These are phyloP conservation scores for Hypotaenidia philippensis DNA, from an alignment of 2,797 vertebrate genomes.

Conservation along the genomic window DNA sequence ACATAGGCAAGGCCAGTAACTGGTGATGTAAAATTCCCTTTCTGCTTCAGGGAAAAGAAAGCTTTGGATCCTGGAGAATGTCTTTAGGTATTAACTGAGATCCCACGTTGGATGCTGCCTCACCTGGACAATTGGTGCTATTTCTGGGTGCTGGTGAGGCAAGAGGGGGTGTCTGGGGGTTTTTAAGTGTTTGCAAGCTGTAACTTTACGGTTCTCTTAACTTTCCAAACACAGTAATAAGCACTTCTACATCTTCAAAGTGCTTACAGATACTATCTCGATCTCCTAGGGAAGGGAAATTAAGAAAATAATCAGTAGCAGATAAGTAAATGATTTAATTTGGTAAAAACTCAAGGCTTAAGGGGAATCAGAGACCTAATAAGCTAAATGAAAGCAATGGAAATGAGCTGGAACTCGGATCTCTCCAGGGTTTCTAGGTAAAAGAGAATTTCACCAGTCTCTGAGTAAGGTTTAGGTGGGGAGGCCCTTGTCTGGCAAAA, in stretches of 20 bases:
- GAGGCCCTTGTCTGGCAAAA: neutral
- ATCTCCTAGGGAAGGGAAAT: neutral
- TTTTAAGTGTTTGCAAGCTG: neutral
- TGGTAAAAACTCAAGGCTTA: neutral
- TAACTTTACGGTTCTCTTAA: neutral
- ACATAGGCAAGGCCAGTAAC: neutral
- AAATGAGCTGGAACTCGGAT: neutral
- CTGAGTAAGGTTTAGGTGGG: neutral
- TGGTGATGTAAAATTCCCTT: neutral
- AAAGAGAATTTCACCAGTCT: neutral
- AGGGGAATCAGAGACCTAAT: neutral
- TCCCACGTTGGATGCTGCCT: rapidly evolving
- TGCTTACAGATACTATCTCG: neutral
- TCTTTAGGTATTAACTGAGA: neutral
- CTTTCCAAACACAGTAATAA: neutral
- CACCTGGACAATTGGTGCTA: neutral
- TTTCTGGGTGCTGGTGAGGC: neutral
- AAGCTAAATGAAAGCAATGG: slow-evolving; percentile 28
- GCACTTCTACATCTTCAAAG: slow-evolving; percentile 15
- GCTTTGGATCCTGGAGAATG: neutral
- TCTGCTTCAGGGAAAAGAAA: neutral
- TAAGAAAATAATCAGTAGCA: neutral
- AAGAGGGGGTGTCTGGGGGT: neutral
- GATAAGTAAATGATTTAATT: neutral
- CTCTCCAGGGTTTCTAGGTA: neutral